Conservation (phyloP, 2,113 vertebrate species). For the Nicator chloris region DNA sequence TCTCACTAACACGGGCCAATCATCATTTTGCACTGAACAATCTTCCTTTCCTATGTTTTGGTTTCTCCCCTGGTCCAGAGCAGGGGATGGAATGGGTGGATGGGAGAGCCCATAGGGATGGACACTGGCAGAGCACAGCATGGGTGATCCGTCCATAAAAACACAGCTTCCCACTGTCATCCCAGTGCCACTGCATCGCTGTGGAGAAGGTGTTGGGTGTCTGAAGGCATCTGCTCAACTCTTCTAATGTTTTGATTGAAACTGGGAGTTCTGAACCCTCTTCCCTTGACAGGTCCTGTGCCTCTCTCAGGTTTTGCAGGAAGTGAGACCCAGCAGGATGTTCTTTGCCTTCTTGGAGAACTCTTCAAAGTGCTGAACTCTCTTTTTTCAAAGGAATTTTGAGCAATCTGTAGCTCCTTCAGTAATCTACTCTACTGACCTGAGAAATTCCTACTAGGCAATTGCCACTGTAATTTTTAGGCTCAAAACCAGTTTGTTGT, state of each 20-base stretch:
- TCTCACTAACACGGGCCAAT: not conserved
- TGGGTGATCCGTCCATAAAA: not conserved
- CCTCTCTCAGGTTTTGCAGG: not conserved
- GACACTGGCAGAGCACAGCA: not conserved
- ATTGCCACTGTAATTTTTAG: not conserved
- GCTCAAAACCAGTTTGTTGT: not conserved
- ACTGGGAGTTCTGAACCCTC: not conserved
- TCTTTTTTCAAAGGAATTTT: not conserved
- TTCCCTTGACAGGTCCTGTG: not conserved
- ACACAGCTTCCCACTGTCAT: not conserved
- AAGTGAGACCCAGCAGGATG: not conserved
- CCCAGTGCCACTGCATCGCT: not conserved
- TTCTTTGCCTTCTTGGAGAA: not conserved
- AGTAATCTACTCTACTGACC: not conserved
- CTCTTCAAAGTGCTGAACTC: not conserved
- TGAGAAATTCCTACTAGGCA: not conserved
- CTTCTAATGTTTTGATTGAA: not conserved
- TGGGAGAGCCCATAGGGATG: not conserved
- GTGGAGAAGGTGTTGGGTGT: not conserved
- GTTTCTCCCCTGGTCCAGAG: not conserved
- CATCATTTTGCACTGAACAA: not conserved
- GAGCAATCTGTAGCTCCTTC: not conserved
- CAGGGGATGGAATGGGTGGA: not conserved
- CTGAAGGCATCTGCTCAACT: not conserved
- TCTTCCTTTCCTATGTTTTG: not conserved